Conservation (phyloP, 2,888 invertebrate genomes). For the Drosophila silvestris region DNA sequence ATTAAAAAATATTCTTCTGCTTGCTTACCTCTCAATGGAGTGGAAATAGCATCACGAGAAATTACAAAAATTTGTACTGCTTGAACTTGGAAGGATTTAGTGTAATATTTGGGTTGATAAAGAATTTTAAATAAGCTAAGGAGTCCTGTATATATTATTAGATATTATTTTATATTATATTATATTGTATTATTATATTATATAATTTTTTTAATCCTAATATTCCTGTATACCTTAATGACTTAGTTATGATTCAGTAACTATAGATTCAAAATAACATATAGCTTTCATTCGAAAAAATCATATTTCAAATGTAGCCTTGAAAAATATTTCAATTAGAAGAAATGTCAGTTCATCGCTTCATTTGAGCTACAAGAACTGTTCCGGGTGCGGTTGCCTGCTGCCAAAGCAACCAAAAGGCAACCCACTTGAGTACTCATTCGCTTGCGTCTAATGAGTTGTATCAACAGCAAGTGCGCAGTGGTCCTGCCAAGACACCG, state of each 20-base stretch:
- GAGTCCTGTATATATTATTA: too few relatives aligned
- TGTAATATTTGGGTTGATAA: neutral
- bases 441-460: slow-evolving; percentile 83
- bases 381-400: slow-evolving; percentile 21
- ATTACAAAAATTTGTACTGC: too few relatives aligned
- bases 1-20: slow-evolving; percentile 68
- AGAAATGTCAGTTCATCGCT: slow-evolving; percentile 7
- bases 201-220: neutral
- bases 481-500: slow-evolving; percentile 33
- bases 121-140: neutral
- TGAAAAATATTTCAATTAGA: slow-evolving; percentile 13
- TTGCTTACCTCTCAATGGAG: slow-evolving; percentile 29
- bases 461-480: slow-evolving; percentile 78
- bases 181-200: too few relatives aligned
- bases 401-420: slow-evolving; percentile 1
- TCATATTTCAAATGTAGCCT: neutral
- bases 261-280: neutral
- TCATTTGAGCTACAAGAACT: slow-evolving; percentile 11
- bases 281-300: neutral
- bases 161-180: too few relatives aligned
- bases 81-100: neutral
- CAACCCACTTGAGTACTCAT: slow-evolving; percentile 79
- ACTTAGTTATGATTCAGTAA: neutral
- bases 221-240: neutral
- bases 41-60: slow-evolving; percentile 15